Percentiles rank a stretch among this genome's conserved stretches.
Evolutionary conservation across 2,797 vertebrate species (phyloP).

Genomic region (Enteromius radiatus): DNA sequence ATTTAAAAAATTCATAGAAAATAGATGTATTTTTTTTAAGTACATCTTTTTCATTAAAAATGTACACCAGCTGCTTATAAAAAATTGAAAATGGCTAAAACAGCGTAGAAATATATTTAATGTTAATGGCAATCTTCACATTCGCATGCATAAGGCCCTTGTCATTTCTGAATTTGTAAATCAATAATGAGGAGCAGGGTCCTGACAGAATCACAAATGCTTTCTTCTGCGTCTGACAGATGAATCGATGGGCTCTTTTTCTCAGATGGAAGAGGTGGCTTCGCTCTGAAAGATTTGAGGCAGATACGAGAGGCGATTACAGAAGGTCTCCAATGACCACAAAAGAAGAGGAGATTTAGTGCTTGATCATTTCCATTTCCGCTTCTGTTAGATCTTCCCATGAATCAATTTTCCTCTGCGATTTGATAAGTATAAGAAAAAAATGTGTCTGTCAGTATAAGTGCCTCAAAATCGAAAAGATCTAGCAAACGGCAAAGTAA

Average conservation of each 20-base stretch:
- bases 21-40: neutral
- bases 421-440: conserved; percentile 4
- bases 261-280: conserved; percentile 38
- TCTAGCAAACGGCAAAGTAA: neutral
- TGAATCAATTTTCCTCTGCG: conserved; percentile 26
- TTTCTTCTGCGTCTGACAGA: conserved; percentile 43
- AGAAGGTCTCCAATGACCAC: conserved; percentile 31
- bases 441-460: neutral
- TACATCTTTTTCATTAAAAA: conserved; percentile 3
- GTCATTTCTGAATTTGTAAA: conserved; percentile 42
- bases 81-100: neutral
- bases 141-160: conserved; percentile 19
- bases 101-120: conserved; percentile 14
- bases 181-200: conserved; percentile 31
- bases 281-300: conserved; percentile 36
- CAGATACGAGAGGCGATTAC: conserved; percentile 28
- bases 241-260: conserved; percentile 38
- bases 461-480: neutral
- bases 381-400: neutral
- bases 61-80: neutral
- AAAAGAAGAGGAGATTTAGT: conserved; percentile 25
- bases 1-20: neutral
- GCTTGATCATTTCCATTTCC: conserved; percentile 31
- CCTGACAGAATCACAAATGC: conserved; percentile 38
- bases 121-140: conserved; percentile 29